Base-by-base conservation (phyloP, 2,797 vertebrate genomes). In the Anolis apletophallus region DNA sequence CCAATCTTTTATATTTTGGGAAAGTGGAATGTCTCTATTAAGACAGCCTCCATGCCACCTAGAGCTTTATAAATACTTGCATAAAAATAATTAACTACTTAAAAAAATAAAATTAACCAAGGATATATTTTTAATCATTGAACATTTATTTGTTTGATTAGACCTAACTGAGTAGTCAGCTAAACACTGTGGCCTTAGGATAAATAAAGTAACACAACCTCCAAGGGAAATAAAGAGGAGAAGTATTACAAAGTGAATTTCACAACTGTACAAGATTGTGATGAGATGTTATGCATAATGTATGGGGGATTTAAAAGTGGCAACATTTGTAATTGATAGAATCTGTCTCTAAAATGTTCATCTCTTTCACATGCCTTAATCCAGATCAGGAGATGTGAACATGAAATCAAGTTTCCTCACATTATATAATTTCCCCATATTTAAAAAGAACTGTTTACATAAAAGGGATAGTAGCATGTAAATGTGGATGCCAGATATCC, bases 181-280 rank as follows among this genome's bases (percentile, higher is more conserved):
- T 81, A 67, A 86, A 67, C 32, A 13, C 21, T 81, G 57, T 29
- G 40, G 34, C 32, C 32, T n/a, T 55, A 52, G 46, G 50, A 36
- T 36, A 94, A 95, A 95, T 94, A 91, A 90, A 90, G 76, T 90
- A 93, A 85, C 87, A 81, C 87, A 81, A 94, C 91, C 93, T 95
- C 92, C 91, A 91, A 87, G 67, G n/a, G 21, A 78, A 72, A 83
- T 46, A 85, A 90, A 88, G 86, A 68, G 80, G 81, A 92, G 93
- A 93, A 94, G 94, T 94, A 80, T 87, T 87, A 92, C 88, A 91
- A 93, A 95, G 79, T 94, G 91, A 90, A 91, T 94, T 87, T 93
- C 84, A 91, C 86, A 93, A 89, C 88, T 94, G 90, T 94, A 92
- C 88, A 91, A 85, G 87, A 83, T 88, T 83, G 88, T 86, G 89